These are phyloP conservation scores for Acrobasis consociella DNA, from an alignment of 2,888 invertebrate species.

Conservation along the genomic window DNA sequence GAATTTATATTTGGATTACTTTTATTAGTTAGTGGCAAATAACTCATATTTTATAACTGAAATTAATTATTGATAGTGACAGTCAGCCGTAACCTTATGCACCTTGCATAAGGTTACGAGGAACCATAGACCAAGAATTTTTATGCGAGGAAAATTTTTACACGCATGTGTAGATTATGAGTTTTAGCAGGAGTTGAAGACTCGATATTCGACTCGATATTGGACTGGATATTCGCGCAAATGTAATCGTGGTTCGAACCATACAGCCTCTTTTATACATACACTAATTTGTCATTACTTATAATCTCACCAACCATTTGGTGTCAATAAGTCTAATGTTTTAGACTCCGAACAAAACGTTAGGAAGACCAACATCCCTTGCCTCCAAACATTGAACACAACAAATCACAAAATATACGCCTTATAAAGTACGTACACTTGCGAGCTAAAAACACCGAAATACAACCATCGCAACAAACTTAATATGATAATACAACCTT, in stretches of 20 bases:
- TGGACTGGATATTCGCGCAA: neutral
- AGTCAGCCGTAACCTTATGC: too few relatives aligned
- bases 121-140: too few relatives aligned
- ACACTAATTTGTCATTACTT: conserved; percentile 15
- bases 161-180: too few relatives aligned
- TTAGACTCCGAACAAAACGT: conserved; percentile 11
- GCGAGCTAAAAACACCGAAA: conserved; percentile 7
- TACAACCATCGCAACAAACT: conserved; percentile 3
- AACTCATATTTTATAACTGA: too few relatives aligned
- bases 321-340: conserved; percentile 18
- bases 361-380: conserved; percentile 18
- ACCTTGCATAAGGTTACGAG: too few relatives aligned
- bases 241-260: neutral
- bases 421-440: conserved; percentile 10
- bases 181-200: too few relatives aligned
- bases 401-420: conserved; percentile 26
- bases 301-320: conserved; percentile 24
- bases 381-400: conserved; percentile 30
- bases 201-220: too few relatives aligned
- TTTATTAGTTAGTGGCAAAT: too few relatives aligned
- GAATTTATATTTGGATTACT: neutral
- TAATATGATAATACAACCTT: conserved; percentile 10
- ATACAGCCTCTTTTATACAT: conserved; percentile 15
- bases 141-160: too few relatives aligned
- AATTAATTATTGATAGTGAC: too few relatives aligned